phyloP scores from a whole-genome alignment of 2,113 vertebrate species.

The Nesogale talazaci region DNA sequence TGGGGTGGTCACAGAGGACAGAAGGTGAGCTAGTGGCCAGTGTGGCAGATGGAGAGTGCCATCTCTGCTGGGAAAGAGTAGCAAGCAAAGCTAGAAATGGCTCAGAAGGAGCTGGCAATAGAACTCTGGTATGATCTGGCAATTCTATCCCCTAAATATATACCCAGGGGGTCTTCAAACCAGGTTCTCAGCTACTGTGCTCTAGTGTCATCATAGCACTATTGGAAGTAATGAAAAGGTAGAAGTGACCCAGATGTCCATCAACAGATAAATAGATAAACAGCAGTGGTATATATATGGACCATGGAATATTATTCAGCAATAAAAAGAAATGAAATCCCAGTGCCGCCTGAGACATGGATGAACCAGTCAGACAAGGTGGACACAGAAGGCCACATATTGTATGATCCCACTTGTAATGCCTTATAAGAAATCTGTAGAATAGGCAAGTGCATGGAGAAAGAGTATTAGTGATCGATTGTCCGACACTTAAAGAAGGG shows the following conservation, averaged over 20 bases:
- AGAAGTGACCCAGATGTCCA: neutral
- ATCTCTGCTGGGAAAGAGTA: neutral
- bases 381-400: neutral
- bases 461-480: neutral
- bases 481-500: neutral
- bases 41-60: too few relatives aligned
- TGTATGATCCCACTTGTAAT: neutral
- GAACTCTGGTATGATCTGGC: neutral
- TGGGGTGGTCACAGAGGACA: neutral
- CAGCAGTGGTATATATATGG: neutral
- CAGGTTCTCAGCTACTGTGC: neutral
- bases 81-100: neutral
- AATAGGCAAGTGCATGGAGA: neutral
- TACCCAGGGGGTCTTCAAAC: neutral
- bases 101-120: neutral
- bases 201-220: neutral
- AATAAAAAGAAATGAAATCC: neutral
- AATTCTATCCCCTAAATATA: neutral
- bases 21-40: too few relatives aligned
- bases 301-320: neutral
- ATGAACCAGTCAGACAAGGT: neutral
- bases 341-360: neutral
- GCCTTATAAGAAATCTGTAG: neutral
- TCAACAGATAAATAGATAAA: neutral
- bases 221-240: neutral